These are phyloP conservation scores for Nanorana parkeri DNA, from an alignment of 2,113 vertebrate species.

Conservation along the genomic window DNA sequence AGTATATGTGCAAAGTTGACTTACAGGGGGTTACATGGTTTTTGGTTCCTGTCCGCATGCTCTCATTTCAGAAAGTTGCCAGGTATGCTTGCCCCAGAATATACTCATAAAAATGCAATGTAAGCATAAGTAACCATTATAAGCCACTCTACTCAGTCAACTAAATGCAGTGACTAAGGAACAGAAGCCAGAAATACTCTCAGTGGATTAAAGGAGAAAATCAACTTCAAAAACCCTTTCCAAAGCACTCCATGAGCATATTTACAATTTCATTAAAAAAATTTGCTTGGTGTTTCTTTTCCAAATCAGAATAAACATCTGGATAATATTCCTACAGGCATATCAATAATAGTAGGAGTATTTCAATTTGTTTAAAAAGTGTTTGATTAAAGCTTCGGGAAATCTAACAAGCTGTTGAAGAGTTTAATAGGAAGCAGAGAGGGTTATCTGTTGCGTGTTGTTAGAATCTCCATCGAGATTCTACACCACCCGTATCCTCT, in stretches of 20 bases:
- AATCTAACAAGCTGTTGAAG: slow-evolving; percentile 61
- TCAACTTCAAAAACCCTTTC: slow-evolving; percentile 26
- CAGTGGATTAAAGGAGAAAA: slow-evolving; percentile 52
- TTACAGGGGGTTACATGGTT: no score
- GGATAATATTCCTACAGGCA: slow-evolving; percentile 58
- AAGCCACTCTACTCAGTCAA: slow-evolving; percentile 8
- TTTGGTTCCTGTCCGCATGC: no score
- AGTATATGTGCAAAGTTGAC: no score
- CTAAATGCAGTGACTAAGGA: slow-evolving; percentile 44
- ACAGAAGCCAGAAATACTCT: slow-evolving; percentile 52
- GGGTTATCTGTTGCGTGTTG: slow-evolving; percentile 19
- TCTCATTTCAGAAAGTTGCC: no score
- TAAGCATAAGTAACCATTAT: slow-evolving; percentile 19
- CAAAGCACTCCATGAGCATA: slow-evolving; percentile 55
- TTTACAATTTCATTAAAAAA: slow-evolving; percentile 47
- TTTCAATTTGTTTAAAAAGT: slow-evolving; percentile 65
- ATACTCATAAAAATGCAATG: slow-evolving; percentile 1
- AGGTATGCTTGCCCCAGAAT: slow-evolving; percentile 2
- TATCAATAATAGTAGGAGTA: slow-evolving; percentile 54
- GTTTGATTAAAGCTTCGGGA: slow-evolving; percentile 59
- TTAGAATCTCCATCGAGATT: slow-evolving; percentile 60
- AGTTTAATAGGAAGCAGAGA: slow-evolving; percentile 40
- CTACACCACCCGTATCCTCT: slow-evolving; percentile 59
- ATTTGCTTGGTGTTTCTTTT: slow-evolving; percentile 54
- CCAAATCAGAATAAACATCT: slow-evolving; percentile 62